Conservation (phyloP, 2,797 vertebrate species). For the Danio jaintianensis region DNA sequence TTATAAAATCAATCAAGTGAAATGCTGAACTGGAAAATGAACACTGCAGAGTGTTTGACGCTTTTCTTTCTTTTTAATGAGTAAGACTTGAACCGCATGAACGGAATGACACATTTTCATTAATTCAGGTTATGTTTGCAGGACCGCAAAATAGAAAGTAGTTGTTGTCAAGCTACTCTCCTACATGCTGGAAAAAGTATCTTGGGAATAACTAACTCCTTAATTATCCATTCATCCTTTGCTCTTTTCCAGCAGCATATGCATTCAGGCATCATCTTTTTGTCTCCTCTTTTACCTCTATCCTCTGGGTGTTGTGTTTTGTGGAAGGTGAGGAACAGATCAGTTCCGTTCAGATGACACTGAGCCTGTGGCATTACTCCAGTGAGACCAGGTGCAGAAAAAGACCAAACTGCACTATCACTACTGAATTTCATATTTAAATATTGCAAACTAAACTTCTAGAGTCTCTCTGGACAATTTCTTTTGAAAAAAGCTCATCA, state of each 20-base stretch:
- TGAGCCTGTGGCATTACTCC: slow-evolving; percentile 4
- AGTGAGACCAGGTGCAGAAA: slow-evolving; percentile 16
- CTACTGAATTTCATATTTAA: slow-evolving; percentile 2
- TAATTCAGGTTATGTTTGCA: not conserved
- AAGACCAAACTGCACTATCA: not conserved
- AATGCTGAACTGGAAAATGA: not conserved
- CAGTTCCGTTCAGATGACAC: slow-evolving; percentile 4
- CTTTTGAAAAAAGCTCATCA: not conserved
- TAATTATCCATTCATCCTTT: not conserved
- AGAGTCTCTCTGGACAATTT: not conserved
- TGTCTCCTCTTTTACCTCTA: not conserved
- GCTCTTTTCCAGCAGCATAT: slow-evolving; percentile 17
- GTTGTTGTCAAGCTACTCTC: too few relatives aligned
- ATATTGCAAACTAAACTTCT: not conserved
- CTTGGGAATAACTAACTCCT: slow-evolving; percentile 8
- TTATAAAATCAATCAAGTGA: slow-evolving; percentile 1
- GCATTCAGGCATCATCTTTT: not conserved
- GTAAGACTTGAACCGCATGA: not conserved
- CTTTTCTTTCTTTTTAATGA: not conserved
- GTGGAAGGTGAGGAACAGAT: not conserved
- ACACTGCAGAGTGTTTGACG: not conserved
- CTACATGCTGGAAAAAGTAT: too few relatives aligned
- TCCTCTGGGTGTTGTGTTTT: slow-evolving; percentile 11
- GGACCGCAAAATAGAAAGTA: too few relatives aligned
- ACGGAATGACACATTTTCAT: not conserved